Conservation (phyloP, 2,797 vertebrate genomes). For the Leontocebus nigricollis region DNA sequence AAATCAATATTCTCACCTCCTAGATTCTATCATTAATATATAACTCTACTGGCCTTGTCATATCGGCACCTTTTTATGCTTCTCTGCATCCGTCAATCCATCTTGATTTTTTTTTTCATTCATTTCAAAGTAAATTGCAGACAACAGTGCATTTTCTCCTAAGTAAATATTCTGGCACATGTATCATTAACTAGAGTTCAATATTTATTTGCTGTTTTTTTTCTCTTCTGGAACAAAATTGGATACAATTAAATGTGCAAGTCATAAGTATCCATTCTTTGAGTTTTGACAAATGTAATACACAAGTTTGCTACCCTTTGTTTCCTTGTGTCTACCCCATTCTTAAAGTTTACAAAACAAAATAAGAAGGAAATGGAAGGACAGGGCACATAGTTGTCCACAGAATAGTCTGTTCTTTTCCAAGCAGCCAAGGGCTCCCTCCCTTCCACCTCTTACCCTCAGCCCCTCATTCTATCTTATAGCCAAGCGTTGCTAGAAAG, state of each 20-base stretch:
- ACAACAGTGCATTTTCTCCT: neutral
- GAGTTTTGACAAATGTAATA: neutral
- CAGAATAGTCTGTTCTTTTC: neutral
- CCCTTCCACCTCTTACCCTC: neutral
- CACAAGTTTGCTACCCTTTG: neutral
- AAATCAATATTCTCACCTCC: neutral
- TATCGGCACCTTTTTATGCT: neutral
- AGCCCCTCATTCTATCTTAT: neutral
- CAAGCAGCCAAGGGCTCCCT: neutral
- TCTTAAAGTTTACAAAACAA: neutral
- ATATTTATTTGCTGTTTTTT: neutral
- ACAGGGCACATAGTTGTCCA: neutral
- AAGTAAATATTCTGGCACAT: neutral
- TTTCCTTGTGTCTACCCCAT: neutral
- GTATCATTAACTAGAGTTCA: neutral
- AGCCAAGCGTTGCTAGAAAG: neutral
- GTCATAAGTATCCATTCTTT: neutral
- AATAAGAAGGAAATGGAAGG: neutral
- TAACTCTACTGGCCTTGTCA: neutral
- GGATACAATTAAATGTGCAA: neutral
- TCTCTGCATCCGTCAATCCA: neutral
- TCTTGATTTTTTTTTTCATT: neutral
- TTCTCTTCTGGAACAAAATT: neutral
- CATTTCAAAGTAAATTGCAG: neutral
- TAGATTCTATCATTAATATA: neutral